Conservation (phyloP, 2,888 invertebrate genomes). For the Pollenia griseotomentosa region DNA sequence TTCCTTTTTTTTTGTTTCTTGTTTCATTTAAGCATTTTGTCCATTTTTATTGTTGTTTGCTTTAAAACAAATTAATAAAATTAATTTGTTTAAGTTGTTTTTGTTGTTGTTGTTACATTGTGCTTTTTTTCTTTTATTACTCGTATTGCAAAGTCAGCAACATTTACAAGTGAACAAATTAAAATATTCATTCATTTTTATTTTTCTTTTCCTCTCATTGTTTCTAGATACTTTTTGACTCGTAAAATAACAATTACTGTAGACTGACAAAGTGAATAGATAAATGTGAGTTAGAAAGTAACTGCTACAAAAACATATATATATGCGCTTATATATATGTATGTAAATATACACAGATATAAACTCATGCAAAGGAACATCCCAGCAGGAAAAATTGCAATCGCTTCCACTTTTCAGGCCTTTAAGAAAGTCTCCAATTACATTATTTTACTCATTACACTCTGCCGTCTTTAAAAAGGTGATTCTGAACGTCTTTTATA, state of each 20-base stretch:
- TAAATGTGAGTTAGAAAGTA: constrained; percentile 23
- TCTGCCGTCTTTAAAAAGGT: too few species aligned
- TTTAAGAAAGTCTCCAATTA: too few species aligned
- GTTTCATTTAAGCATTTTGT: constrained; percentile 2
- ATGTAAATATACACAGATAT: background rate
- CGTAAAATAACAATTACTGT: constrained; percentile 67
- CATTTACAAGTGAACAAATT: constrained; percentile 57
- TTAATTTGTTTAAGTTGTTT: constrained; percentile 66
- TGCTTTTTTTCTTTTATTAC: background rate
- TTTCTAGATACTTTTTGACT: constrained; percentile 47
- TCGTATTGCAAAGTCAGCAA: constrained; percentile 60
- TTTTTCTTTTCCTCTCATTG: constrained; percentile 8
- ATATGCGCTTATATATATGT: background rate
- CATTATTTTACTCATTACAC: too few species aligned
- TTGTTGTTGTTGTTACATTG: constrained; percentile 37
- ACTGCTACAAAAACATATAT: background rate
- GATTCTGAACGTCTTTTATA: too few species aligned
- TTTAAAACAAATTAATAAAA: constrained; percentile 67
- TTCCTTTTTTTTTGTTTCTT: constrained; percentile 51
- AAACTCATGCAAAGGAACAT: too few species aligned
- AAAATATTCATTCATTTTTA: constrained; percentile 48
- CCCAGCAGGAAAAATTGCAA: too few species aligned
- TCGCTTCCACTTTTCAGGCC: too few species aligned
- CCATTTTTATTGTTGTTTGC: constrained; percentile 26
- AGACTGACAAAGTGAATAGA: constrained; percentile 54